These are phyloP conservation scores for Calonectris borealis DNA, from an alignment of 2,113 vertebrate genomes.

Conservation along the genomic window DNA sequence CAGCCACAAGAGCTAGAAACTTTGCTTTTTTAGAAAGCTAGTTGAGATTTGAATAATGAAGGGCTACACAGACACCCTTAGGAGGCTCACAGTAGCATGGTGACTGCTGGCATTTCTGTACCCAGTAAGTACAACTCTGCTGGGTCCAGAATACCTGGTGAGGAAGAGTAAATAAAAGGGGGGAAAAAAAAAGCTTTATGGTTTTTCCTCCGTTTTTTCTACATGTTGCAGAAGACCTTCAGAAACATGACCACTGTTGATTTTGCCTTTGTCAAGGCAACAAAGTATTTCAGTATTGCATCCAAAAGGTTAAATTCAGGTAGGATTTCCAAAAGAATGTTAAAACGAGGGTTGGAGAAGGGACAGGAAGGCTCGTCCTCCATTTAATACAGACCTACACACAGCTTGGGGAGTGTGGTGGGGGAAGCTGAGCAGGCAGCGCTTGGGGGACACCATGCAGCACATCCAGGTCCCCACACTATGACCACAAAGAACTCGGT, in stretches of 20 bases:
- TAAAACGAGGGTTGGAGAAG: background rate
- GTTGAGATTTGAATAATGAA: background rate
- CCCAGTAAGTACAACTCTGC: background rate
- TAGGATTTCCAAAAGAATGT: background rate
- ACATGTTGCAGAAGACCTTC: background rate
- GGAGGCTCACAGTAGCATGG: background rate
- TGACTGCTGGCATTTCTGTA: background rate
- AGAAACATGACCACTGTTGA: background rate
- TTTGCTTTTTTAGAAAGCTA: background rate
- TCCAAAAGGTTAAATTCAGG: background rate
- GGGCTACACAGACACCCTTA: background rate
- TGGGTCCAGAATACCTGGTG: background rate
- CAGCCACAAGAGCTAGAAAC: background rate
- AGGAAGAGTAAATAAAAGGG: background rate
- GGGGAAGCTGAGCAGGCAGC: background rate
- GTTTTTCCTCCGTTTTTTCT: background rate
- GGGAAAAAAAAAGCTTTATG: background rate
- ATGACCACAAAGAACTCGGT: background rate
- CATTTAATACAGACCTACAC: background rate
- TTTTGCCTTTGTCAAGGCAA: background rate
- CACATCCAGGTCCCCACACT: rapidly evolving
- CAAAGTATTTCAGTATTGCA: background rate
- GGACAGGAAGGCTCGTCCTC: background rate
- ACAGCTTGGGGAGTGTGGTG: background rate
- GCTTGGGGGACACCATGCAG: background rate